A percentile compares a stretch with the other conserved stretches of the same genome.
Conservation (phyloP, 1,140 invertebrate genomes). For the Globodera ellingtonae region DNA sequence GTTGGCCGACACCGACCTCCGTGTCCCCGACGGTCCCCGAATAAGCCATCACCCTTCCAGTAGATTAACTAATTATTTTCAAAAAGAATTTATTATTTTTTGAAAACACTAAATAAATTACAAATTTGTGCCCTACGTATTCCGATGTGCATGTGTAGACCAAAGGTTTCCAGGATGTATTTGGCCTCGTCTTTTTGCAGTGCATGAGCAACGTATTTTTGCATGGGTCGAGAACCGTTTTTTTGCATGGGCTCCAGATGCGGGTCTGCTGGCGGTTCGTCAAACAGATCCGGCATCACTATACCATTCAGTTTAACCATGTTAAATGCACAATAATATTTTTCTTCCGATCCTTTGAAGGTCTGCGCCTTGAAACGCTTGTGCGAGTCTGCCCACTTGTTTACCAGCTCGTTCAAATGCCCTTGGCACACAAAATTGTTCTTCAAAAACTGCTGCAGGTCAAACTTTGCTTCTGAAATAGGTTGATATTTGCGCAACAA, state of each 20-base stretch:
- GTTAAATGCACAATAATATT: background rate
- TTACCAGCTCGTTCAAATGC: background rate
- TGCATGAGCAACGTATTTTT: background rate
- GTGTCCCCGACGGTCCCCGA: no score
- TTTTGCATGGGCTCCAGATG: background rate
- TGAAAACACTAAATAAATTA: no score
- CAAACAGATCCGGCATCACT: background rate
- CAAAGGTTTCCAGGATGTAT: background rate
- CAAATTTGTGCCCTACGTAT: background rate
- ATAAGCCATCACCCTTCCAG: no score
- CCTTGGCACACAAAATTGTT: background rate
- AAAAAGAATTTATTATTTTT: no score
- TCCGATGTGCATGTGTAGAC: background rate
- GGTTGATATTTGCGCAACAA: no score
- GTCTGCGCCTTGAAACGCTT: background rate
- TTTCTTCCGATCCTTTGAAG: background rate
- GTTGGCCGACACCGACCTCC: no score
- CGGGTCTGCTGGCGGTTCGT: background rate
- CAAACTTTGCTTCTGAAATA: background rate
- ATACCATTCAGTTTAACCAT: background rate
- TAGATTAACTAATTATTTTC: no score
- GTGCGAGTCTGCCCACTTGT: background rate
- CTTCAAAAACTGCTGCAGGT: background rate
- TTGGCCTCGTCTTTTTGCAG: background rate
- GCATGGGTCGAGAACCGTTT: background rate